Conservation (phyloP, 2,797 vertebrate genomes). For the Falco peregrinus region DNA sequence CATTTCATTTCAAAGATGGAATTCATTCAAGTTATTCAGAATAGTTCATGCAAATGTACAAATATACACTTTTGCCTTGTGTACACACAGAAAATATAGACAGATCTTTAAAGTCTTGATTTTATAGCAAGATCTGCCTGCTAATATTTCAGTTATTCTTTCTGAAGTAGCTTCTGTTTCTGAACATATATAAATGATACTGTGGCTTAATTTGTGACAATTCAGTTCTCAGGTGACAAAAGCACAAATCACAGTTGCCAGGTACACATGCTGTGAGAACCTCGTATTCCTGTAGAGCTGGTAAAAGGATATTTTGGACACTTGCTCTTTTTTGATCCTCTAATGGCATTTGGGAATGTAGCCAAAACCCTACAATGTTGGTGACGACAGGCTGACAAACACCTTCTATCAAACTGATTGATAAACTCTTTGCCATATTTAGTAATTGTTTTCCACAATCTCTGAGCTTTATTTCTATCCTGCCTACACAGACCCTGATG, state of each 20-base stretch:
- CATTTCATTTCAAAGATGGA: background rate
- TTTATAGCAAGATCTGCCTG: background rate
- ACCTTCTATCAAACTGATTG: background rate
- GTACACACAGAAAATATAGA: background rate
- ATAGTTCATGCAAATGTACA: background rate
- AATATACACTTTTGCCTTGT: background rate
- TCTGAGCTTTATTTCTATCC: background rate
- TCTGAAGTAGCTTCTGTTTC: background rate
- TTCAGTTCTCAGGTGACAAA: background rate
- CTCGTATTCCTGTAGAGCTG: background rate
- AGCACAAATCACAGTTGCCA: background rate
- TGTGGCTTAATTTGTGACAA: background rate
- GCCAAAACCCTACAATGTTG: background rate
- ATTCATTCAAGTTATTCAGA: background rate
- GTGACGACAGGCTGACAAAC: background rate
- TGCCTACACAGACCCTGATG: background rate
- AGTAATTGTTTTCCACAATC: background rate
- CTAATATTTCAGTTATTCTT: background rate
- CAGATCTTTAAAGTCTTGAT: background rate
- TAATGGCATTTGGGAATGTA: background rate
- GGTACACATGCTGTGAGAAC: background rate
- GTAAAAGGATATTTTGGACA: background rate
- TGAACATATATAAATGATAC: background rate
- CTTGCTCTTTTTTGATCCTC: background rate
- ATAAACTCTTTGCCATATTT: constrained; percentile 15